A percentile compares a stretch with the other conserved stretches of the same genome.
Evolutionary conservation across 2,888 invertebrate genomes (phyloP).

Genomic region (Auanema sp.): DNA sequence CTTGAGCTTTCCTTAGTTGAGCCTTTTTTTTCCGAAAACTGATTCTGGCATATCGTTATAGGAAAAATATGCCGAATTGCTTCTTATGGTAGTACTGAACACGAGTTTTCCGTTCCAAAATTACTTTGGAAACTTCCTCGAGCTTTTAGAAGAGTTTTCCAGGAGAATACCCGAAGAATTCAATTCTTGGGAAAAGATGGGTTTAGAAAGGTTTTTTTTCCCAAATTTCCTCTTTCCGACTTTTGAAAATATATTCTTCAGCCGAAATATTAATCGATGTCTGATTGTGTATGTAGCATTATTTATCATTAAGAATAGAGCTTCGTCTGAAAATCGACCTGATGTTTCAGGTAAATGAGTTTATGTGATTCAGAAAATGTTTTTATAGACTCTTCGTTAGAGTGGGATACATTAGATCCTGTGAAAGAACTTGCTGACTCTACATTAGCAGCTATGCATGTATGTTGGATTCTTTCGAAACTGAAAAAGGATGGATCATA

Average conservation of each 20-base stretch:
- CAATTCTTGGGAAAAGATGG: not conserved
- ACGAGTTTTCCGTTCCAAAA: not conserved
- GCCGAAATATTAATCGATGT: too few relatives aligned
- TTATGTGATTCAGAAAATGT: not conserved
- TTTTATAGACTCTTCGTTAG: not conserved
- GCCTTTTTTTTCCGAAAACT: too few relatives aligned
- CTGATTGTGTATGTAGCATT: too few relatives aligned
- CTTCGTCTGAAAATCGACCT: too few relatives aligned
- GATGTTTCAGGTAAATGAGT: too few relatives aligned
- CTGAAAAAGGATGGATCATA: not conserved
- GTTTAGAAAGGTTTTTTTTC: not conserved
- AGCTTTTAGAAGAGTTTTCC: not conserved
- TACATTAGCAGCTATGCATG: conserved; percentile 8
- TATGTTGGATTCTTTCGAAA: conserved; percentile 7
- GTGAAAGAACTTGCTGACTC: conserved; percentile 12
- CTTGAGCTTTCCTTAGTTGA: too few relatives aligned
- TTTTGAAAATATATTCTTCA: too few relatives aligned
- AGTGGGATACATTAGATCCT: conserved; percentile 20
- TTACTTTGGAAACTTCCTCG: not conserved
- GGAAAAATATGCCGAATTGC: not conserved
- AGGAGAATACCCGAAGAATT: not conserved
- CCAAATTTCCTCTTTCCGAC: too few relatives aligned
- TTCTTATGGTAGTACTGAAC: not conserved
- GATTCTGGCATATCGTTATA: too few relatives aligned
- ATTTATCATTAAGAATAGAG: too few relatives aligned